Percentiles rank a stretch among this genome's conserved stretches.
Conservation (phyloP, 2,888 invertebrate species). For the Aethes cnicana region DNA sequence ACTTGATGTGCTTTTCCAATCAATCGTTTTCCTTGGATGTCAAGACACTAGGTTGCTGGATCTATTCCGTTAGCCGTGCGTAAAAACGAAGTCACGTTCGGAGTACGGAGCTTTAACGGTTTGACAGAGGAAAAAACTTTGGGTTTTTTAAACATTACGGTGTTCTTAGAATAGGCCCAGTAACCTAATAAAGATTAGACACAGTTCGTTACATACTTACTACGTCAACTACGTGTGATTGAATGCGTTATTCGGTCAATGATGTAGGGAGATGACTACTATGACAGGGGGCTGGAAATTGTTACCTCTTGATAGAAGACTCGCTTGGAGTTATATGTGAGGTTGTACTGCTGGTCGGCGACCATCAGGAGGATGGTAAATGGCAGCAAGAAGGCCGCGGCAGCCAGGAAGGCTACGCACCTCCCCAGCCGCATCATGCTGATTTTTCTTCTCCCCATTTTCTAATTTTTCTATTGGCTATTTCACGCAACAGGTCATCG, state of each 20-base stretch:
- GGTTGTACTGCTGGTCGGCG: slow-evolving; percentile 83
- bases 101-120: slow-evolving; percentile 20
- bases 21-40: not conserved
- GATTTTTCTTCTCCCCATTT: slow-evolving; percentile 65
- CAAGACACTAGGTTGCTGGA: not conserved
- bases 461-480: slow-evolving; percentile 36
- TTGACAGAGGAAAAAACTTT: slow-evolving; percentile 11
- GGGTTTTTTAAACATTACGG: slow-evolving; percentile 12
- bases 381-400: slow-evolving; percentile 83
- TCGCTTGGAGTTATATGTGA: slow-evolving; percentile 75
- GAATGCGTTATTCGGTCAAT: slow-evolving; percentile 5
- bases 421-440: slow-evolving; percentile 78
- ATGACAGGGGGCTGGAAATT: slow-evolving; percentile 21
- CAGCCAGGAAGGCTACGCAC: slow-evolving; percentile 83
- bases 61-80: slow-evolving; percentile 13
- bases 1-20: slow-evolving; percentile 2
- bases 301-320: slow-evolving; percentile 81
- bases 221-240: too few species aligned
- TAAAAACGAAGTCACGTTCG: slow-evolving; percentile 18
- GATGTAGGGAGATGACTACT: not conserved
- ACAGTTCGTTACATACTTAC: slow-evolving; percentile 19
- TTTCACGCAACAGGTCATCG: slow-evolving; percentile 39
- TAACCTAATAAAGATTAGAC: slow-evolving; percentile 21
- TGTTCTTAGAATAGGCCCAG: slow-evolving; percentile 18
- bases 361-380: slow-evolving; percentile 83